A percentile compares a stretch with the other conserved stretches of the same genome.
Evolutionary conservation across 2,113 vertebrate genomes (phyloP).

Genomic region (Crypturellus undulatus): DNA sequence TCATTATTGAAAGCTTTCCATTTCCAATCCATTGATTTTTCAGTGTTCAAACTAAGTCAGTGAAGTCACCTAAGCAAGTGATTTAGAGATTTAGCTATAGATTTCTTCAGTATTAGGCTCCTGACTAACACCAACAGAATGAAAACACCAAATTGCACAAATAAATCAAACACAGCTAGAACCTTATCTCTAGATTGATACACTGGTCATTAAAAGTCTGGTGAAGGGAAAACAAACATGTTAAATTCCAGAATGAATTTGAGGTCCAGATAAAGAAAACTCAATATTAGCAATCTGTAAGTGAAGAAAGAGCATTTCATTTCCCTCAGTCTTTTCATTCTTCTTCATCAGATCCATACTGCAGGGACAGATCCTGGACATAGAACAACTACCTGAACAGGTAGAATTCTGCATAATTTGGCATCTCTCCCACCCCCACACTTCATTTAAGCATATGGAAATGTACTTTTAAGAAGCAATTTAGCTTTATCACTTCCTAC

Average conservation of each 20-base stretch:
- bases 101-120: neutral
- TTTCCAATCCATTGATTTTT: neutral
- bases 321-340: neutral
- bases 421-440: neutral
- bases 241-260: neutral
- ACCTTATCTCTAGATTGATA: neutral
- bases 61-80: neutral
- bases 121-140: neutral
- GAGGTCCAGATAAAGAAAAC: neutral
- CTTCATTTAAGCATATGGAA: neutral
- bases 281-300: neutral
- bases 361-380: neutral
- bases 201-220: accelerated
- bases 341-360: accelerated
- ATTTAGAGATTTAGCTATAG: neutral
- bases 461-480: neutral
- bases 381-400: accelerated
- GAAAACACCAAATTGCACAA: neutral
- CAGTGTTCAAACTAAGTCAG: neutral
- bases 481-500: neutral
- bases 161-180: neutral
- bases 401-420: neutral
- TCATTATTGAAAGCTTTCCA: neutral
- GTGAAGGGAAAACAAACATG: accelerated
- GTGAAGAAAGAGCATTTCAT: neutral